Evolutionary conservation across 1,140 invertebrate species (phyloP).

Genomic region (Palaemon carinicauda): DNA sequence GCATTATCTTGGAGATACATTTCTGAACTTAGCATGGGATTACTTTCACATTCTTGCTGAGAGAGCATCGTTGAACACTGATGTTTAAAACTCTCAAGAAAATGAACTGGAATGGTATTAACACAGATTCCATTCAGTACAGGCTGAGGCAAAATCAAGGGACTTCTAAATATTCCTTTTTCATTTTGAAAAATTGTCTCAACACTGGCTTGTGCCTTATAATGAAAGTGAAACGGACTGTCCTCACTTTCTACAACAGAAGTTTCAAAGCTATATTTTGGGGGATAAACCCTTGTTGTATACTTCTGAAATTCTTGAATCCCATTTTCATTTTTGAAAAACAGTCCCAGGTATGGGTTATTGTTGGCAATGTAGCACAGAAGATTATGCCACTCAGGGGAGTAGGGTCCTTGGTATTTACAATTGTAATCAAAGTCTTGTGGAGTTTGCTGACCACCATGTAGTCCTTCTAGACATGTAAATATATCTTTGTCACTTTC

Average conservation of each 20-base stretch:
- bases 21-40: slow-evolving; percentile 8
- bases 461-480: background rate
- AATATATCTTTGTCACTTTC: background rate
- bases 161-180: background rate
- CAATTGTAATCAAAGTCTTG: background rate
- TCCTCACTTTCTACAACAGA: background rate
- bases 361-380: slow-evolving; percentile 25
- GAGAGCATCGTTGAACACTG: background rate
- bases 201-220: background rate
- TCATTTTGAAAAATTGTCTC: background rate
- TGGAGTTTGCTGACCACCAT: slow-evolving; percentile 5
- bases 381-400: slow-evolving; percentile 37
- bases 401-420: slow-evolving; percentile 26
- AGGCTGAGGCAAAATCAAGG: slow-evolving; percentile 21
- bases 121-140: slow-evolving; percentile 30
- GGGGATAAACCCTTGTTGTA: background rate
- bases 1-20: slow-evolving; percentile 12
- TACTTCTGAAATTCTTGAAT: slow-evolving; percentile 18
- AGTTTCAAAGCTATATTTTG: background rate
- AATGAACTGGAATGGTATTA: slow-evolving; percentile 29
- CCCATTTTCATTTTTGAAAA: slow-evolving; percentile 2
- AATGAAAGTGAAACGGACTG: background rate
- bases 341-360: slow-evolving; percentile 34
- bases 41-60: background rate
- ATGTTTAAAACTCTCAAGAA: slow-evolving; percentile 25